Conservation (phyloP, 2,113 vertebrate species). For the Bettongia penicillata region DNA sequence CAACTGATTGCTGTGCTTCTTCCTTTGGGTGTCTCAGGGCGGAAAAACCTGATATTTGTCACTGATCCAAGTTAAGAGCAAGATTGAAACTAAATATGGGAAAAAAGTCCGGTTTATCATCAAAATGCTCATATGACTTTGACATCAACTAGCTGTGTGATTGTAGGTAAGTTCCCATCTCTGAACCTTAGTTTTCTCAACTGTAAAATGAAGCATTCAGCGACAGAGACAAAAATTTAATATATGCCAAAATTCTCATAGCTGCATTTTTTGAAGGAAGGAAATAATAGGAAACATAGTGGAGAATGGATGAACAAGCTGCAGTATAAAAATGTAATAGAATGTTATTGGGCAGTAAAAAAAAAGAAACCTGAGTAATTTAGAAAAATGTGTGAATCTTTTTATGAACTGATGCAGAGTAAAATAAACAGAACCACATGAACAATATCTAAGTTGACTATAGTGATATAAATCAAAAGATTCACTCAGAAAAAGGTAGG, state of each 20-base stretch:
- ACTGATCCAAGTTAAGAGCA: conserved; percentile 19
- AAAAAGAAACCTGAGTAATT: background rate
- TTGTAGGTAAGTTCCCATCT: background rate
- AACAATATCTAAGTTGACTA: background rate
- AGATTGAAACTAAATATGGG: background rate
- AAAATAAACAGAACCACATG: background rate
- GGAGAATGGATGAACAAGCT: background rate
- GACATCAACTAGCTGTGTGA: background rate
- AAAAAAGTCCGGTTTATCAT: background rate
- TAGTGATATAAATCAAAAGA: background rate
- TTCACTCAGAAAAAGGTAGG: background rate
- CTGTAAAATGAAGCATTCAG: background rate
- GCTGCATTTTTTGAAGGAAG: background rate
- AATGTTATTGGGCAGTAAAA: background rate
- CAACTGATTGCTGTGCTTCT: background rate
- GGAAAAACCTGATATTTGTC: background rate
- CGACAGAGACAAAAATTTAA: background rate
- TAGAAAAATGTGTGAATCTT: background rate
- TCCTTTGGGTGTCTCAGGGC: conserved; percentile 15
- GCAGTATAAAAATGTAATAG: background rate
- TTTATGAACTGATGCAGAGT: background rate
- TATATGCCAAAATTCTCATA: background rate
- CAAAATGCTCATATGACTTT: background rate
- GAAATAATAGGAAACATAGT: background rate
- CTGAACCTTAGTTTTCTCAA: background rate